Conservation (phyloP, 2,113 vertebrate species). For the Baryphthengus martii region DNA sequence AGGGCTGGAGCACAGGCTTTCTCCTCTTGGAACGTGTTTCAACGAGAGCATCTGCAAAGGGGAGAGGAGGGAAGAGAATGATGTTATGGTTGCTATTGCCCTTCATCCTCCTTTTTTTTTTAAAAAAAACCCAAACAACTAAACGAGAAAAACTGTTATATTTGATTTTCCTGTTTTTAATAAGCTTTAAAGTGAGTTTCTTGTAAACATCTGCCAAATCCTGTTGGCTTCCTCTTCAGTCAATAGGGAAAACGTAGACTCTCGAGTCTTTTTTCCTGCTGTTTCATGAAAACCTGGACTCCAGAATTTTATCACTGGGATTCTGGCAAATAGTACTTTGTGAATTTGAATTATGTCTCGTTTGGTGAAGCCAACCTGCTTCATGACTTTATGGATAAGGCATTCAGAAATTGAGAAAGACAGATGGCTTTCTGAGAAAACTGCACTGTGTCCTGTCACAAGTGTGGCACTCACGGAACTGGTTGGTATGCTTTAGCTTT, state of each 20-base stretch:
- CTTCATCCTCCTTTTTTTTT: background rate
- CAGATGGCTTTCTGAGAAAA: background rate
- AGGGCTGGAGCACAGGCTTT: rapidly evolving
- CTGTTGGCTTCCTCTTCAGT: background rate
- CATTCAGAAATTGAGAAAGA: background rate
- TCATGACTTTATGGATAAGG: background rate
- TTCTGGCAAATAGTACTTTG: background rate
- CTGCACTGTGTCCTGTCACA: background rate
- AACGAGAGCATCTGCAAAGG: background rate
- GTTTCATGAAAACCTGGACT: background rate
- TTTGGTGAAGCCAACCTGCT: background rate
- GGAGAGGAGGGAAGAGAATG: background rate
- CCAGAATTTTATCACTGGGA: background rate
- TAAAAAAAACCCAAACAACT: background rate
- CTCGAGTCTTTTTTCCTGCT: background rate
- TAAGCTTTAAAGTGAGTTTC: background rate
- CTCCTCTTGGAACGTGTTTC: background rate
- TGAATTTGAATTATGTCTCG: background rate
- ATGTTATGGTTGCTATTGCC: background rate
- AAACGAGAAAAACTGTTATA: background rate
- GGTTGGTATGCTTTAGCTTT: background rate
- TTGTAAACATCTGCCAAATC: background rate
- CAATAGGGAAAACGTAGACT: background rate
- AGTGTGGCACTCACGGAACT: background rate
- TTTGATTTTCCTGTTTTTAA: background rate